A percentile compares a stretch with the other conserved stretches of the same genome.
Evolutionary conservation across 2,888 invertebrate genomes (phyloP).

Genomic region (Hyalella azteca): DNA sequence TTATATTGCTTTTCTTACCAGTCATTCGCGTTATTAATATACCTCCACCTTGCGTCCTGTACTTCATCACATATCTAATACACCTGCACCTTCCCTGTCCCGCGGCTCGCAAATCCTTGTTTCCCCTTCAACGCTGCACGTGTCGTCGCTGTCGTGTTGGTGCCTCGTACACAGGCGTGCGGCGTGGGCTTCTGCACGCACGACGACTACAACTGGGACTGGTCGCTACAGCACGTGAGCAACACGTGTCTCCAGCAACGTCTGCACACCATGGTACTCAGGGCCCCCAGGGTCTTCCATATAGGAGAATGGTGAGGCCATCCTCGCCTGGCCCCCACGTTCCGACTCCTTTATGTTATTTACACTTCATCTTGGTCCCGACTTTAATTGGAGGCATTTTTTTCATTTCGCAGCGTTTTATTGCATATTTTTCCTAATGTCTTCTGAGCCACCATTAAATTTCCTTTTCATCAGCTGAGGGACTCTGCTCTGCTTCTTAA

Average conservation of each 20-base stretch:
- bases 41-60: no score
- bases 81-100: no score
- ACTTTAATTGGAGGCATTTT: neutral
- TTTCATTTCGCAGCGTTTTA: neutral
- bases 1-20: no score
- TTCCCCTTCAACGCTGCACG: no score
- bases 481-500: neutral
- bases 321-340: neutral
- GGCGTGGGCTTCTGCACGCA: slow-evolving; percentile 82
- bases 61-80: no score
- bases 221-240: slow-evolving; percentile 91
- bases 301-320: slow-evolving; percentile 92
- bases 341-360: neutral
- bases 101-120: no score
- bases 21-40: no score
- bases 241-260: slow-evolving; percentile 62
- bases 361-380: neutral
- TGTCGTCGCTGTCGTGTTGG: neutral
- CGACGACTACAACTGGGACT: slow-evolving; percentile 99
- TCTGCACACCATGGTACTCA: slow-evolving; percentile 85
- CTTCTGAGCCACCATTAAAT: no score
- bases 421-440: no score
- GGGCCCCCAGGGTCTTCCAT: slow-evolving; percentile 95
- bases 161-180: slow-evolving; percentile 41
- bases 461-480: neutral